Conservation (phyloP, 2,797 vertebrate species). For the Anabas testudineus region DNA sequence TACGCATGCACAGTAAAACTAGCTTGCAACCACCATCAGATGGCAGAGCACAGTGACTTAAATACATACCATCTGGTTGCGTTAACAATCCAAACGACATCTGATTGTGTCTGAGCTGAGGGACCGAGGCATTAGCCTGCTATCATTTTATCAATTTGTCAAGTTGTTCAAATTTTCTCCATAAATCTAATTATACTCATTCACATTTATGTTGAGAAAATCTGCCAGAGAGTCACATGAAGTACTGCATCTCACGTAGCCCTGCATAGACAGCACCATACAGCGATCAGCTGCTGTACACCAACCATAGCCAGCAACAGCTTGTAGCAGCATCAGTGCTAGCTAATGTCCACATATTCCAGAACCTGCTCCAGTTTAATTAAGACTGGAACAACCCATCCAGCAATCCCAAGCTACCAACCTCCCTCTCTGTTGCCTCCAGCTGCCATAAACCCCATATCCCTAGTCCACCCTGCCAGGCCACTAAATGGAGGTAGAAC, state of each 20-base stretch:
- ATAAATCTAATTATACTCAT: slow-evolving; percentile 64
- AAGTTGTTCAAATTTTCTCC: slow-evolving; percentile 64
- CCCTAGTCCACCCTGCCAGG: slow-evolving; percentile 34
- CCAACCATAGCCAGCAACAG: slow-evolving; percentile 61
- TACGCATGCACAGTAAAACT: slow-evolving; percentile 46
- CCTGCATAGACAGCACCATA: slow-evolving; percentile 47
- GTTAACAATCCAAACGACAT: slow-evolving; percentile 70
- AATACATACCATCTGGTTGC: slow-evolving; percentile 74
- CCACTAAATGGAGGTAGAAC: slow-evolving; percentile 55
- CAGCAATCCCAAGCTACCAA: slow-evolving; percentile 52
- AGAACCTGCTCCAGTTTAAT: slow-evolving; percentile 70
- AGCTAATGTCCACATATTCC: slow-evolving; percentile 67
- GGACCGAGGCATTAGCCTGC: slow-evolving; percentile 60
- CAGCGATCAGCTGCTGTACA: slow-evolving; percentile 69
- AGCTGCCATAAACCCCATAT: slow-evolving; percentile 44
- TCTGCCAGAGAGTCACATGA: slow-evolving; percentile 33
- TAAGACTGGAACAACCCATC: slow-evolving; percentile 58
- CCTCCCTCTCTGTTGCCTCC: slow-evolving; percentile 34
- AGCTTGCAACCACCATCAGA: slow-evolving; percentile 57
- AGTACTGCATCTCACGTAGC: slow-evolving; percentile 28
- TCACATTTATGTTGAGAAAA: slow-evolving; percentile 52
- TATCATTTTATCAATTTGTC: slow-evolving; percentile 71
- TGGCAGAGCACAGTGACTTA: slow-evolving; percentile 63
- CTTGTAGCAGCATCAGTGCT: slow-evolving; percentile 64
- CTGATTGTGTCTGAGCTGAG: slow-evolving; percentile 60